Conservation (phyloP, 2,797 vertebrate genomes). For the Harpagifer antarcticus region DNA sequence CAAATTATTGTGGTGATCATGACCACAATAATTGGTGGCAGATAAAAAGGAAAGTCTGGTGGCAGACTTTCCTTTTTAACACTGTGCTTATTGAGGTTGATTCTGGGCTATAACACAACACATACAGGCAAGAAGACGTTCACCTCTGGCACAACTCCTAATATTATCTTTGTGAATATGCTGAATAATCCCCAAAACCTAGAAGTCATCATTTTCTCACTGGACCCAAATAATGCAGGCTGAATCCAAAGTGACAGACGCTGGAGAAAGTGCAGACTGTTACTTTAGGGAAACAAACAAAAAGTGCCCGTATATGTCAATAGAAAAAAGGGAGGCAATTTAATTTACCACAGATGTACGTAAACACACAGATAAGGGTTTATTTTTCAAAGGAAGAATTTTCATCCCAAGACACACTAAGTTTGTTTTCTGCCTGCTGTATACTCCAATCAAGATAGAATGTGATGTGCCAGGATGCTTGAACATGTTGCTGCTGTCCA, state of each 20-base stretch:
- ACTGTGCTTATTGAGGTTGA: conserved; percentile 54
- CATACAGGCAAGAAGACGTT: conserved; percentile 39
- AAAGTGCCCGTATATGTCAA: conserved; percentile 31
- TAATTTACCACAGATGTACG: conserved; percentile 40
- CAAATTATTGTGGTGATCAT: conserved; percentile 55
- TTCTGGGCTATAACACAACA: conserved; percentile 32
- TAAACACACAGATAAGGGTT: conserved; percentile 32
- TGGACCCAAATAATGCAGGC: conserved; percentile 65
- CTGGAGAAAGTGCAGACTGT: conserved; percentile 67
- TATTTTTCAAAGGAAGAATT: conserved; percentile 30
- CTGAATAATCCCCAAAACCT: conserved; percentile 48
- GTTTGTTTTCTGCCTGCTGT: conserved; percentile 19
- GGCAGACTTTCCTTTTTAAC: conserved; percentile 40
- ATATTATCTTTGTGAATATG: conserved; percentile 61
- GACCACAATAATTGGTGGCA: no score
- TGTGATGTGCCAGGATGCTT: conserved; percentile 13
- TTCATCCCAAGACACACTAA: conserved; percentile 11
- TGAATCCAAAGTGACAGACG: conserved; percentile 62
- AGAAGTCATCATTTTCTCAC: conserved; percentile 51
- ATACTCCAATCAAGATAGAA: conserved; percentile 13
- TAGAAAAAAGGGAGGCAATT: conserved; percentile 25
- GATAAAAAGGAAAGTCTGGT: no score
- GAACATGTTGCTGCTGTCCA: conserved; percentile 13
- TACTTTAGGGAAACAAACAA: conserved; percentile 62
- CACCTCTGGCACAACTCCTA: conserved; percentile 46